These are phyloP conservation scores for Channa maculata DNA, from an alignment of 2,113 vertebrate species.

Conservation along the genomic window DNA sequence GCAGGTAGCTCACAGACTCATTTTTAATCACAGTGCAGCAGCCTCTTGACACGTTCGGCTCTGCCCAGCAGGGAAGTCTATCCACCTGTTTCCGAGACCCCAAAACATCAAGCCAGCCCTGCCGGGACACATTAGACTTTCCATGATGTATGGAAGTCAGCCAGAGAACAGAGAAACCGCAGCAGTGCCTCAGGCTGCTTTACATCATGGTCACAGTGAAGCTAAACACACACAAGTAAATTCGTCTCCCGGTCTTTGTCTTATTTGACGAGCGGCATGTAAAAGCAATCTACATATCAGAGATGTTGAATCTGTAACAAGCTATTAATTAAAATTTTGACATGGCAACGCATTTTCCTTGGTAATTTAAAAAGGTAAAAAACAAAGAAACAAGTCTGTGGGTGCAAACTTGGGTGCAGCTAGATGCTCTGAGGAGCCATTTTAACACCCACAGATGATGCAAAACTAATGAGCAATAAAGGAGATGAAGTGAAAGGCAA, in stretches of 20 bases:
- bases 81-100: conserved; percentile 63
- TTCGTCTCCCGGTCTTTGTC: conserved; percentile 3
- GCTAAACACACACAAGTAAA: conserved; percentile 19
- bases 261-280: background rate
- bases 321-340: too few species aligned
- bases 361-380: too few species aligned
- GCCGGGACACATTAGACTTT: conserved; percentile 53
- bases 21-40: conserved; percentile 57
- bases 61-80: conserved; percentile 39
- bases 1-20: conserved; percentile 24
- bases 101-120: conserved; percentile 35
- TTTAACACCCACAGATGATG: too few species aligned
- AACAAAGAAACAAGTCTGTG: too few species aligned
- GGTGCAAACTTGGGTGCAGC: too few species aligned
- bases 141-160: conserved; percentile 48
- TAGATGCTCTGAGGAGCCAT: too few species aligned
- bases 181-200: conserved; percentile 55
- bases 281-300: too few species aligned
- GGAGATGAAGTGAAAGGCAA: too few species aligned
- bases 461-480: too few species aligned
- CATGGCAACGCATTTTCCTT: too few species aligned
- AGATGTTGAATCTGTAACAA: too few species aligned
- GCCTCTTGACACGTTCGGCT: conserved; percentile 26
- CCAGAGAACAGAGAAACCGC: conserved; percentile 37
- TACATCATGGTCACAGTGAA: conserved; percentile 18